Percentiles rank a stretch among this genome's conserved stretches.
These are phyloP conservation scores for Spodoptera litura DNA, from an alignment of 1,140 invertebrate species.

Conservation along the genomic window DNA sequence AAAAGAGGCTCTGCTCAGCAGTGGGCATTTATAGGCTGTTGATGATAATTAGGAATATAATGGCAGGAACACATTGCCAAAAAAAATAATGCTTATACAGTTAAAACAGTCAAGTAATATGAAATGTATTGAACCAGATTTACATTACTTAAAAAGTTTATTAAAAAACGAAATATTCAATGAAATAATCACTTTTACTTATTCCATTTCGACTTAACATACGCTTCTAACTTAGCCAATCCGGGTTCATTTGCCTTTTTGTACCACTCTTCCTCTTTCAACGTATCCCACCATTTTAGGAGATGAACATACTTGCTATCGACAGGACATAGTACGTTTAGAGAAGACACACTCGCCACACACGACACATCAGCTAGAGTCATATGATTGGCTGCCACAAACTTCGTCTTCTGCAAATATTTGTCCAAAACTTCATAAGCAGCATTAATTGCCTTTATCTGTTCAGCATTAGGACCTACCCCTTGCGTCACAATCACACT, in stretches of 20 bases:
- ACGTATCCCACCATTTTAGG: conserved; percentile 36
- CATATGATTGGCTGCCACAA: conserved; percentile 65
- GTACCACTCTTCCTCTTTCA: conserved; percentile 50
- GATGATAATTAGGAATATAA: too few relatives aligned
- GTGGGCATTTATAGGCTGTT: too few relatives aligned
- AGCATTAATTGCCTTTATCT: conserved; percentile 15
- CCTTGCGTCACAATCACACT: too few relatives aligned
- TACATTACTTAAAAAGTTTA: too few relatives aligned
- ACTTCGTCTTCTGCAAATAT: conserved; percentile 57
- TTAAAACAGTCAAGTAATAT: too few relatives aligned
- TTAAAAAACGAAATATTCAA: too few relatives aligned
- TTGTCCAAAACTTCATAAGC: conserved; percentile 59
- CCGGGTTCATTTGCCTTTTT: conserved; percentile 51
- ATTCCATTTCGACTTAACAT: conserved; percentile 22
- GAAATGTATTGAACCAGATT: too few relatives aligned
- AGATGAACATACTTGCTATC: conserved; percentile 40
- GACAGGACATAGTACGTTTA: conserved; percentile 48
- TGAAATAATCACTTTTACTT: neutral
- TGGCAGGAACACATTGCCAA: too few relatives aligned
- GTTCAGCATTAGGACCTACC: too few relatives aligned
- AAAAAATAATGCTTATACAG: too few relatives aligned
- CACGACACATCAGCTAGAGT: conserved; percentile 76
- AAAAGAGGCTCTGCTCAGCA: too few relatives aligned
- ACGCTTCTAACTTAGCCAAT: conserved; percentile 21
- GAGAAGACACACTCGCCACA: conserved; percentile 64